A percentile compares a stretch with the other conserved stretches of the same genome.
Evolutionary conservation across 2,113 vertebrate genomes (phyloP).

Genomic region (Tachuris rubrigastra): DNA sequence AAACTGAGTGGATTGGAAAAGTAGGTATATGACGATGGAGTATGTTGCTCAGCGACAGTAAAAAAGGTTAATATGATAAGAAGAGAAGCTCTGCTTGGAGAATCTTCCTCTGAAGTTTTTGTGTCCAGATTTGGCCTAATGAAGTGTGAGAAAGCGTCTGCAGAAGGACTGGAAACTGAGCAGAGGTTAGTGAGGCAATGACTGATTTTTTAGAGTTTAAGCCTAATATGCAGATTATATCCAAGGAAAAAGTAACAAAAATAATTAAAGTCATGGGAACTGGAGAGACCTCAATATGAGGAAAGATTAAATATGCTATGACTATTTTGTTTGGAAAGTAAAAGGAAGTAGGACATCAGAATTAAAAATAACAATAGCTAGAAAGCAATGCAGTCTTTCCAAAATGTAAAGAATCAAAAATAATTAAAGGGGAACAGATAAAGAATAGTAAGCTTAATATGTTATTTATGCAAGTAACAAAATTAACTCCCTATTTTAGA

Average conservation of each 20-base stretch:
- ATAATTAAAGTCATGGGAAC: slow-evolving; percentile 61
- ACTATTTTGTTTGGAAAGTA: slow-evolving; percentile 59
- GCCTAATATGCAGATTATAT: slow-evolving; percentile 36
- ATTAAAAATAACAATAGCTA: slow-evolving; percentile 59
- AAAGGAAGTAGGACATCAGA: slow-evolving; percentile 33
- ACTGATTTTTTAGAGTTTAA: slow-evolving; percentile 27
- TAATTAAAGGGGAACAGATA: slow-evolving; percentile 7
- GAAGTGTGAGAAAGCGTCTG: slow-evolving; percentile 37
- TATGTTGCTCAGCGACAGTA: background rate
- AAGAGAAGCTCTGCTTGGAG: background rate
- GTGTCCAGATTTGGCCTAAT: background rate
- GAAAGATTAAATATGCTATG: slow-evolving; percentile 10
- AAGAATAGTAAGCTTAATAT: background rate
- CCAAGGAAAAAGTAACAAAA: slow-evolving; percentile 48
- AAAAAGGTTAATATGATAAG: background rate
- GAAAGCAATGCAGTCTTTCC: background rate
- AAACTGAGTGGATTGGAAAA: background rate
- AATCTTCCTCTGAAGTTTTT: background rate
- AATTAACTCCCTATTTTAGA: background rate
- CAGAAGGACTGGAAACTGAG: background rate
- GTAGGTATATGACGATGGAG: background rate
- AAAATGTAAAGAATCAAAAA: slow-evolving; percentile 47
- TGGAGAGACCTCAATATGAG: background rate
- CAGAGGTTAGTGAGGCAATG: slow-evolving; percentile 20
- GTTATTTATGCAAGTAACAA: background rate